Evolutionary conservation across 2,113 vertebrate species (phyloP).

Genomic region (Choloepus hoffmanni): DNA sequence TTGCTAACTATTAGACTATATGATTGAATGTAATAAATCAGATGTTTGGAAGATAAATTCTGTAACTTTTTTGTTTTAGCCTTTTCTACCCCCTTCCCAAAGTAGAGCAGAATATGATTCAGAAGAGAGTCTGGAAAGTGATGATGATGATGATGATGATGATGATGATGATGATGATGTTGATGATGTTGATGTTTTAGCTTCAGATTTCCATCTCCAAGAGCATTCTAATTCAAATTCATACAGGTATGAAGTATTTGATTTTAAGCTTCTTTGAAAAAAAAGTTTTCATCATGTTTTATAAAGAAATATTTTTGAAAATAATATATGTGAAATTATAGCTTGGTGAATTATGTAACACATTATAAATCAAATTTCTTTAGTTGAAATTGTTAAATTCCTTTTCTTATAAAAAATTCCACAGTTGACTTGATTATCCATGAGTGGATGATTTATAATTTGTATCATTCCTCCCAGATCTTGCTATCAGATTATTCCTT

Average conservation of each 20-base stretch:
- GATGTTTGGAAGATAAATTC: conserved; percentile 40
- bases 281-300: neutral
- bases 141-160: conserved; percentile 90
- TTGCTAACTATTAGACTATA: conserved; percentile 29
- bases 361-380: conserved; percentile 20
- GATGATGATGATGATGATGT: conserved; percentile 88
- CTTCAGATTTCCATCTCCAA: conserved; percentile 88
- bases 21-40: conserved; percentile 59
- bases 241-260: conserved; percentile 91
- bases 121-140: conserved; percentile 94
- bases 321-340: conserved; percentile 19
- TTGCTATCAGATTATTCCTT: conserved; percentile 17
- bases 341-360: neutral
- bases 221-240: conserved; percentile 98
- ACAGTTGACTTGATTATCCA: neutral
- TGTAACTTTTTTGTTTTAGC: conserved; percentile 86
- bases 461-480: neutral
- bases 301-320: conserved; percentile 40
- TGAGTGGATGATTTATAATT: neutral
- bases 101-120: conserved; percentile 95
- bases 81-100: conserved; percentile 90
- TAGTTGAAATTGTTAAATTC: conserved; percentile 55
- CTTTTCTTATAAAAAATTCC: conserved; percentile 9
- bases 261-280: conserved; percentile 53
- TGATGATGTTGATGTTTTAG: conserved; percentile 88